Evolutionary conservation across 92 coral and sea anemone genomes (phyloP).

Genomic region (Epizoanthus stellaris): DNA sequence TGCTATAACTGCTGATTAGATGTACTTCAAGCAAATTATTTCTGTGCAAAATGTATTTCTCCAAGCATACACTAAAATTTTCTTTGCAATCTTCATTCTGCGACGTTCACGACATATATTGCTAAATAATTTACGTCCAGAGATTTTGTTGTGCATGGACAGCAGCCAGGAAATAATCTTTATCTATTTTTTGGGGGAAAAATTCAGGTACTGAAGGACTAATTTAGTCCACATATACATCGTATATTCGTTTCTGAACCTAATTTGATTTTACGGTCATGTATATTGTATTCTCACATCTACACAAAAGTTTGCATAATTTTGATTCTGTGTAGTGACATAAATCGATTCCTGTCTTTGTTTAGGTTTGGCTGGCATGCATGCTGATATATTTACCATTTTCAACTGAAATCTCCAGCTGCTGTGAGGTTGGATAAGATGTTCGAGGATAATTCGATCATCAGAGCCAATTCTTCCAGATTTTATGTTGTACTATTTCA

Average conservation of each 20-base stretch:
- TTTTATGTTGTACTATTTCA: not conserved
- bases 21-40: not conserved
- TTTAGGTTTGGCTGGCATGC: not conserved
- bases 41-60: no score
- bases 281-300: not conserved
- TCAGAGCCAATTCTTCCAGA: not conserved
- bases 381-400: constrained; percentile 11
- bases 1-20: not conserved
- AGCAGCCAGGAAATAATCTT: constrained; percentile 4
- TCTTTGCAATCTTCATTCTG: constrained; percentile 10
- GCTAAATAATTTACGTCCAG: constrained; percentile 35
- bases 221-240: constrained; percentile 12
- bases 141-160: constrained; percentile 28
- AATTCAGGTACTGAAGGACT: not conserved
- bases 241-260: not conserved
- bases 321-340: constrained; percentile 2
- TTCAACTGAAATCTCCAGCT: constrained; percentile 21
- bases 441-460: not conserved
- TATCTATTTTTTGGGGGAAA: not conserved
- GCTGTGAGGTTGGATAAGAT: constrained; percentile 2
- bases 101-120: constrained; percentile 20
- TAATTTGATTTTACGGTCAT: not conserved
- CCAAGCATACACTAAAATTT: not conserved
- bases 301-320: not conserved
- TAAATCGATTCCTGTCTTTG: constrained; percentile 29